Conservation (phyloP, 2,888 invertebrate species). For the Chymomyza fuscimana region DNA sequence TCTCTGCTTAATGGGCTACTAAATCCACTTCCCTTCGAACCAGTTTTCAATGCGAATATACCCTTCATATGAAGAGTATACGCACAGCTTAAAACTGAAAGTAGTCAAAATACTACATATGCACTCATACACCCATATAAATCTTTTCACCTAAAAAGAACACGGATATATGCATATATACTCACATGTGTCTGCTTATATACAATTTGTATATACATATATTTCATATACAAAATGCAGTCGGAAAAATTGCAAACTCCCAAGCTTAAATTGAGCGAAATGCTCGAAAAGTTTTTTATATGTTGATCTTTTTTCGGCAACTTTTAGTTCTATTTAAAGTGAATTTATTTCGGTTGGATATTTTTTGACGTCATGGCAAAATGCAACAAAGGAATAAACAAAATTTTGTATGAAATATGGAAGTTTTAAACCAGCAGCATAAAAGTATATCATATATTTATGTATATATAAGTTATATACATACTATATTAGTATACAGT, state of each 20-base stretch:
- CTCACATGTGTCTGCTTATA: not conserved
- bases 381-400: not conserved
- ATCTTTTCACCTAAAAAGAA: not conserved
- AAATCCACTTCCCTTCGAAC: too few relatives aligned
- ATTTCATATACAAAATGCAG: slow-evolving; percentile 1
- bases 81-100: not conserved
- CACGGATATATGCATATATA: not conserved
- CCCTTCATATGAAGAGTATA: not conserved
- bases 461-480: not conserved
- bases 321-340: not conserved
- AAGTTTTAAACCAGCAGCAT: not conserved
- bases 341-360: not conserved
- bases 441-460: not conserved
- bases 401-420: not conserved
- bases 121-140: not conserved
- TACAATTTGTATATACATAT: not conserved
- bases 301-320: not conserved
- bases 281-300: slow-evolving; percentile 1
- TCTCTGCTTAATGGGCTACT: too few relatives aligned
- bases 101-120: not conserved
- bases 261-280: slow-evolving; percentile 1
- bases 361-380: not conserved
- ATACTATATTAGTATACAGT: too few relatives aligned
- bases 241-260: not conserved
- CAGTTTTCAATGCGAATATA: not conserved